Base-by-base conservation (phyloP, 2,888 invertebrate genomes). In the Cinara cedri region DNA sequence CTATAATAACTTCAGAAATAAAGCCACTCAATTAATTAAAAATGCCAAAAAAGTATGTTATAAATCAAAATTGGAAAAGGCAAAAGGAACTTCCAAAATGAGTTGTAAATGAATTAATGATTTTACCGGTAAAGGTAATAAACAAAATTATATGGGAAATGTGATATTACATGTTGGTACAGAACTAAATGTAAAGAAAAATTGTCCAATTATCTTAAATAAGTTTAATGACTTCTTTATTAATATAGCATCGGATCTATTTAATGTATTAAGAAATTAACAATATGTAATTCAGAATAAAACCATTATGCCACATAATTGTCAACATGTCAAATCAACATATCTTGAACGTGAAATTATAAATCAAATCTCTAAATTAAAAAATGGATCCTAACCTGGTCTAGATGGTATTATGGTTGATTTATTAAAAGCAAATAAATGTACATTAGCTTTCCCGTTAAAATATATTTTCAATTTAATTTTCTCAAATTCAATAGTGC, bases 51-150 rank as follows among this genome's bases (percentile, higher is more conserved):
- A n/a, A 16, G 1, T n/a, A 34, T 34, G 34, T 42, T 62, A 34
- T 62, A 62, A 62, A 34, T 34, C 34, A 34, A 6, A 34, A 34
- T 34, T 34, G 6, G 6, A n/a, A 44, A 65, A 65, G 44, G 21
- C 44, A 21, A 65, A 44, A 1, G 21, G 65, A 6, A 44, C 44
- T 14, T 21, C 44, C 1, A 44, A 44, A 65, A 21, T 44, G 6
- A 13, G 44, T 14, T 65, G 44, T 19, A 65, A 65, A 65, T 44
- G 44, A 65, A 65, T 65, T 21, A 44, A 65, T 65, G 13, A 65
- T 19, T 65, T 65, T 44, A 65, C 44, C 44, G 44, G 6, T 44
- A 65, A 44, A 14, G 19, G 65, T 13, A 65, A 65, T 6, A 65
- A 44, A 21, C 65, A 65, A 65, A 44, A 65, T 46, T 0, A 1